Evolutionary conservation across 2,888 invertebrate species (phyloP), one percentile per base, ranked within the genome.

Genomic region (Hymenopus coronatus): DNA sequence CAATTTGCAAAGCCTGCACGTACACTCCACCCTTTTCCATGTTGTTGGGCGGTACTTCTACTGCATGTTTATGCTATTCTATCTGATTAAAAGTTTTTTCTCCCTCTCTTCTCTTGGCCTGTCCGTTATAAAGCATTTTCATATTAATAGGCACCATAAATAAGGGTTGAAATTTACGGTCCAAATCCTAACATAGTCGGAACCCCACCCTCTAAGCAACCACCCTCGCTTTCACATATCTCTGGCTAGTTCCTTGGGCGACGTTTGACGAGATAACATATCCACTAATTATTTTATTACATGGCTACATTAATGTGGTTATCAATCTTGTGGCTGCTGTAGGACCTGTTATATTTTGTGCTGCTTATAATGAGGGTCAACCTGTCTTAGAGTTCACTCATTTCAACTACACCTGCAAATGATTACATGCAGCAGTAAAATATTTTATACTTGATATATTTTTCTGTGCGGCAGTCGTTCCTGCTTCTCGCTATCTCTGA

Each of bases 111-210:
- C 54, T 70, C 54, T 70, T 70, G 25, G 54, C 54, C 54, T 70
- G 54, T 81, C 30, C 70, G 85, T 85, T 85, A 70, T 86, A 86
- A 70, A 86, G 28, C 81, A 81, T 86, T 86, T 86, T 86, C 86
- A 86, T 81, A 86, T 86, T 86, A 86, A 86, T 86, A 86, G 86
- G 86, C 86, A 28, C 81, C 86, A 86, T 86, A 86, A 86, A 86
- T 86, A 86, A 86, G 81, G 81, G 70, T 28, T 54, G 86, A 86
- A 70, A 86, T 86, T 86, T 86, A 81, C 86, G 28, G 81, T 86
- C 81, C 86, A 70, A 86, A 86, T 86, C 86, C 86, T 86, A 86
- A 86, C 70, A 81, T 28, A 86, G 86, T 81, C 30, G 86, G 85
- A 70, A 70, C 54, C 54, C 54, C 54, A 70, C 54, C 40, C 54